Evolutionary conservation across 1,140 invertebrate species (phyloP).

Genomic region (Euwallacea similis): DNA sequence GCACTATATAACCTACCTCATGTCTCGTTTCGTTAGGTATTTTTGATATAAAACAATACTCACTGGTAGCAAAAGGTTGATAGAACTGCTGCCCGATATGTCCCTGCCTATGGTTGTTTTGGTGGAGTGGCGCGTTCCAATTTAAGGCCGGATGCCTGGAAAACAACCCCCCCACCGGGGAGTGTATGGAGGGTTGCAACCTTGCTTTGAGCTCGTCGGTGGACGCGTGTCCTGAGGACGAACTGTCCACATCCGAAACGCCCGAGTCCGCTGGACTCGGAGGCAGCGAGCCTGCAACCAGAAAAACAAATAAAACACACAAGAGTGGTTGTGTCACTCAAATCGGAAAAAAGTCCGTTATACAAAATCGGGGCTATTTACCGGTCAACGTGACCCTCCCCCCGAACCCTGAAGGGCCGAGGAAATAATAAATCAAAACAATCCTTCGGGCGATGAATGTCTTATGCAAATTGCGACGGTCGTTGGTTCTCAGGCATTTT

Average conservation of each 20-base stretch:
- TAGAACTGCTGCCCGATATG: constrained; percentile 49
- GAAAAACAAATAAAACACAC: constrained; percentile 28
- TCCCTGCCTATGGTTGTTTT: constrained; percentile 44
- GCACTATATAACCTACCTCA: too few relatives aligned
- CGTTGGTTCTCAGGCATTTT: constrained; percentile 26
- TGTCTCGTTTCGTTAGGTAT: too few relatives aligned
- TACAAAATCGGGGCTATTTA: not conserved
- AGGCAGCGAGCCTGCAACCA: constrained; percentile 79
- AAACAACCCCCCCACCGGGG: constrained; percentile 47
- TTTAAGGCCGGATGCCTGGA: constrained; percentile 43
- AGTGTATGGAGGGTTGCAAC: constrained; percentile 56
- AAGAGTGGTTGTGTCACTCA: constrained; percentile 1
- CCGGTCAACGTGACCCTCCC: constrained; percentile 1
- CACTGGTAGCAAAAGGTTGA: constrained; percentile 47
- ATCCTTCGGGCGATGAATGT: constrained; percentile 34
- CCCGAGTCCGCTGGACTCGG: constrained; percentile 96
- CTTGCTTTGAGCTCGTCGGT: constrained; percentile 85
- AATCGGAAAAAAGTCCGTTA: not conserved
- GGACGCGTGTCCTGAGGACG: constrained; percentile 82
- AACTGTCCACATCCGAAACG: constrained; percentile 94
- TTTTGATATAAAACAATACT: constrained; percentile 25
- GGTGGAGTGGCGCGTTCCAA: constrained; percentile 41
- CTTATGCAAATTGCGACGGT: constrained; percentile 39
- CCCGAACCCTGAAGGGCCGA: not conserved
- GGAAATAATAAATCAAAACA: constrained; percentile 40